Conservation (phyloP, 2,888 invertebrate species). For the Zygothrica quintamaculata region DNA sequence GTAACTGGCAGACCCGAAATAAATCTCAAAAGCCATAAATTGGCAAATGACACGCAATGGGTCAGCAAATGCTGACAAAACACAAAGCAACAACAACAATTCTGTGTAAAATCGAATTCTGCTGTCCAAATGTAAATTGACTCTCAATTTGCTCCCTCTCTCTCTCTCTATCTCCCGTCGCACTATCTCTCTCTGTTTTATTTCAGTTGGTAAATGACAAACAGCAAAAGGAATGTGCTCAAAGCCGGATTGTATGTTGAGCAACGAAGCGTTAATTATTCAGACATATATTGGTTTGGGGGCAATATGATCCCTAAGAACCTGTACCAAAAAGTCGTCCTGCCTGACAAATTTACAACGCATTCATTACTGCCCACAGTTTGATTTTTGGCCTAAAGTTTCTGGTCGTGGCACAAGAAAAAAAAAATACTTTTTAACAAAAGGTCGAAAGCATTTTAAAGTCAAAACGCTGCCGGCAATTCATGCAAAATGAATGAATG, state of each 20-base stretch:
- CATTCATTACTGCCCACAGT: constrained; percentile 69
- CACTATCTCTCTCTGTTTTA: too few species aligned
- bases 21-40: constrained; percentile 75
- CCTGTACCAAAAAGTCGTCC: background rate
- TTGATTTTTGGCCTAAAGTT: constrained; percentile 70
- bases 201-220: constrained; percentile 56
- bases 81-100: constrained; percentile 6
- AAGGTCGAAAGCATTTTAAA: constrained; percentile 74
- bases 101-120: constrained; percentile 49
- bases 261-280: constrained; percentile 74
- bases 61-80: constrained; percentile 50
- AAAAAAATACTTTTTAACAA: constrained; percentile 74
- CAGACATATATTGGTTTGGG: constrained; percentile 27
- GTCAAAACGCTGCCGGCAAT: constrained; percentile 68
- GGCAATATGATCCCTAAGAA: background rate
- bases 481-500: constrained; percentile 73
- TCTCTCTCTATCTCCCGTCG: too few species aligned
- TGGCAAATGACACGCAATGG: constrained; percentile 59
- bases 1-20: constrained; percentile 60
- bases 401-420: constrained; percentile 45
- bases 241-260: constrained; percentile 43
- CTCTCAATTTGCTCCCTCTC: constrained; percentile 24
- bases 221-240: constrained; percentile 33
- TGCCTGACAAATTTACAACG: constrained; percentile 50
- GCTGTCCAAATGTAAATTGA: constrained; percentile 65